Percentiles rank a stretch among this genome's conserved stretches.
Evolutionary conservation across 2,888 invertebrate genomes (phyloP).

Genomic region (Pherbina coryleti): DNA sequence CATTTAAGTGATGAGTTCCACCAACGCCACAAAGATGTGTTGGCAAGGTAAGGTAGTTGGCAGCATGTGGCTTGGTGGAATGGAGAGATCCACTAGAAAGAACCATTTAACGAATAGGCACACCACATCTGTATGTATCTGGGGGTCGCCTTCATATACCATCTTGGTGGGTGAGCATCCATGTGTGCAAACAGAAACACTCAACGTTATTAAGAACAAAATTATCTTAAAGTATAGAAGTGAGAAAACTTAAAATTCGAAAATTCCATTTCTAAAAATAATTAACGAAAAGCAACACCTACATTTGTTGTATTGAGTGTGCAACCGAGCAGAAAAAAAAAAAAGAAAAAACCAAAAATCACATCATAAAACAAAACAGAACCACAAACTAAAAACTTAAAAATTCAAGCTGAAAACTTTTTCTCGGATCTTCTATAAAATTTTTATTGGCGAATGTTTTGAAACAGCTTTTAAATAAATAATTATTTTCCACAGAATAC

Average conservation of each 20-base stretch:
- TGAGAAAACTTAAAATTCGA: conserved; percentile 44
- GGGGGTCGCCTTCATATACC: background rate
- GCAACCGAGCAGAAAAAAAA: background rate
- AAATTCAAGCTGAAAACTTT: background rate
- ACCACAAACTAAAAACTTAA: background rate
- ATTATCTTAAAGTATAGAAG: background rate
- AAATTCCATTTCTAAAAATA: conserved; percentile 52
- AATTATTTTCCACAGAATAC: background rate
- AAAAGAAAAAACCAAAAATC: no score
- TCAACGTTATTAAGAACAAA: background rate
- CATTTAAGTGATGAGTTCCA: background rate
- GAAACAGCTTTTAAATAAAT: background rate
- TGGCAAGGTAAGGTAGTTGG: background rate
- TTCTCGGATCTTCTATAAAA: background rate
- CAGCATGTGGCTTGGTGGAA: background rate
- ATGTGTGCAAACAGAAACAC: background rate
- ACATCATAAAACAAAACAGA: no score
- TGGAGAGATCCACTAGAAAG: background rate
- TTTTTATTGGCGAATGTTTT: background rate
- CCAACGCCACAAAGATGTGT: background rate
- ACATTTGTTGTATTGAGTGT: conserved; percentile 38
- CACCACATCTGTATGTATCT: background rate
- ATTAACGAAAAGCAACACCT: conserved; percentile 46
- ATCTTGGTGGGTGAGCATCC: background rate
- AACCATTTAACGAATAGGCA: background rate